Evolutionary conservation across 2,797 vertebrate genomes (phyloP).

Genomic region (Anguilla marmorata): DNA sequence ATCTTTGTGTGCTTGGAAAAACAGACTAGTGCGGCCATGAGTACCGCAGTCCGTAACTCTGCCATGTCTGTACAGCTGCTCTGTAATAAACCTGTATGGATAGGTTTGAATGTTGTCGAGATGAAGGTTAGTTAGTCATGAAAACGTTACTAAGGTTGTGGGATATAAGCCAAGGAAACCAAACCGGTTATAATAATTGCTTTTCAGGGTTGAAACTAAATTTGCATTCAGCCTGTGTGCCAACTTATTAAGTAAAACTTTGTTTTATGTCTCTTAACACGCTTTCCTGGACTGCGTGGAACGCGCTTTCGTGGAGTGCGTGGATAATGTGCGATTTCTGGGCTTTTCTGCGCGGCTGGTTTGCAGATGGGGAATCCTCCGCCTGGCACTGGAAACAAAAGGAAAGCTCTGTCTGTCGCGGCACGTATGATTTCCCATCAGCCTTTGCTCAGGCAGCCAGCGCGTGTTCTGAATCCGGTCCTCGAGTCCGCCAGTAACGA

Average conservation of each 20-base stretch:
- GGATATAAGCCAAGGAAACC: neutral
- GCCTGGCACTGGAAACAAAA: neutral
- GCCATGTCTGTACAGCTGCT: neutral
- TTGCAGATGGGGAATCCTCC: neutral
- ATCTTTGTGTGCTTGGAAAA: neutral
- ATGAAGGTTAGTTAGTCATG: neutral
- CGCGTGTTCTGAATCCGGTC: neutral
- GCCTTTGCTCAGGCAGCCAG: neutral
- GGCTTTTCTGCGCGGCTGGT: neutral
- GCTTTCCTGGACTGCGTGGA: neutral
- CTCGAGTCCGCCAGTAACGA: neutral
- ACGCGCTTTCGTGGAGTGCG: neutral
- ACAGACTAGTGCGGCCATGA: neutral
- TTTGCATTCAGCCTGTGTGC: neutral
- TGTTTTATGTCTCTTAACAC: neutral
- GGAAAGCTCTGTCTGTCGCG: neutral
- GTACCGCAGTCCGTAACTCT: neutral
- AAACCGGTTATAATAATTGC: neutral
- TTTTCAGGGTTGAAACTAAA: neutral
- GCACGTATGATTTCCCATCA: conserved; percentile 2
- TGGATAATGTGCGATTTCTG: neutral
- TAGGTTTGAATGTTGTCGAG: neutral
- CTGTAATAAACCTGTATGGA: neutral
- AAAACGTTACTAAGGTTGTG: neutral
- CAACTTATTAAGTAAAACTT: neutral